Conservation (phyloP, 2,797 vertebrate species). For the Eutrigla gurnardus region DNA sequence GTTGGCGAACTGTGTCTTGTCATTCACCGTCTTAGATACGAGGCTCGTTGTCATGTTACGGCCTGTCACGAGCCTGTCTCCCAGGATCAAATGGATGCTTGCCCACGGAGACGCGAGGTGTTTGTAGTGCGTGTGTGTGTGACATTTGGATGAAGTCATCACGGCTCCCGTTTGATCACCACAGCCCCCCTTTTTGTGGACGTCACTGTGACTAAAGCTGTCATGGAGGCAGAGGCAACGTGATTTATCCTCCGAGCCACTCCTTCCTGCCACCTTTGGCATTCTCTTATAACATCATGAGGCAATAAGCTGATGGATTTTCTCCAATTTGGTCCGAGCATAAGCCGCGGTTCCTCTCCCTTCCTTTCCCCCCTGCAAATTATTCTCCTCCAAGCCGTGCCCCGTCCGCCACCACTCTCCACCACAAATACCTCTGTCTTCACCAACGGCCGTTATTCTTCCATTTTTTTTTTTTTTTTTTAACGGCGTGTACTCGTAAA, state of each 20-base stretch:
- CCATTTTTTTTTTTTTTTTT: conserved; percentile 68
- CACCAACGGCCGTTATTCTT: conserved; percentile 64
- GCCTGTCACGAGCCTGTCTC: conserved; percentile 70
- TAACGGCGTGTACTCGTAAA: conserved; percentile 76
- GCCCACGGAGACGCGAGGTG: conserved; percentile 60
- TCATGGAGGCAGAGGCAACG: conserved; percentile 67
- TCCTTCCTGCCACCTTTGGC: conserved; percentile 76
- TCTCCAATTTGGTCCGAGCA: conserved; percentile 54
- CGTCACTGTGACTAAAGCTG: conserved; percentile 79
- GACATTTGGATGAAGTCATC: conserved; percentile 82
- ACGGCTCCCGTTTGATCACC: conserved; percentile 75
- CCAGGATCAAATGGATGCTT: conserved; percentile 73
- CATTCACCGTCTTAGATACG: conserved; percentile 71
- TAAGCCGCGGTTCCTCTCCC: conserved; percentile 38
- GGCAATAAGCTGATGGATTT: conserved; percentile 80
- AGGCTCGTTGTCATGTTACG: conserved; percentile 69
- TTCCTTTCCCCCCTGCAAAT: conserved; percentile 37
- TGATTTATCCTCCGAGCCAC: conserved; percentile 77
- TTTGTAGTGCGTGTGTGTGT: conserved; percentile 67
- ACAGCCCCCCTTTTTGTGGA: conserved; percentile 65
- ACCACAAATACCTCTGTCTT: conserved; percentile 47
- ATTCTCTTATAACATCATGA: conserved; percentile 72
- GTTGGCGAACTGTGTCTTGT: conserved; percentile 63
- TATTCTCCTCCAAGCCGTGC: conserved; percentile 45
- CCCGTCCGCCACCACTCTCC: conserved; percentile 46